A percentile compares a stretch with the other conserved stretches of the same genome.
phyloP scores from a whole-genome alignment of 2,888 invertebrate genomes.

The Margaritifera margaritifera region DNA sequence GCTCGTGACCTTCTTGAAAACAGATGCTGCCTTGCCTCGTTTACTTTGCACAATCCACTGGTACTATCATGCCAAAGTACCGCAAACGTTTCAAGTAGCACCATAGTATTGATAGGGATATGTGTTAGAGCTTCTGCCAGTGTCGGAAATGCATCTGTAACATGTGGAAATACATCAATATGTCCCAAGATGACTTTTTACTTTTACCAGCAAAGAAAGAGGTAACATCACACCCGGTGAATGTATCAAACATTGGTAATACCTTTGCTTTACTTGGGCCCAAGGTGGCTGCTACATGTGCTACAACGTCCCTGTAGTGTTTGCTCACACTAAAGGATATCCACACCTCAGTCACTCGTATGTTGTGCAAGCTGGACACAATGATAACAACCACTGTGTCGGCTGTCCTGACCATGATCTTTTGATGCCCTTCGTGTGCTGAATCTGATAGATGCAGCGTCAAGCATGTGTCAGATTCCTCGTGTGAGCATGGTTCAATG shows the following conservation, averaged over 20 bases:
- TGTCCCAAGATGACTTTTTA: slow-evolving; percentile 14
- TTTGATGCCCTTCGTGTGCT: slow-evolving; percentile 1
- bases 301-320: background rate
- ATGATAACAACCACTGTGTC: slow-evolving; percentile 24
- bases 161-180: background rate
- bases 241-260: slow-evolving; percentile 6
- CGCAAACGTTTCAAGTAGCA: background rate
- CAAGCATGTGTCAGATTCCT: too few species aligned
- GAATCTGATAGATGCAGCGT: slow-evolving; percentile 21
- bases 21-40: slow-evolving; percentile 3
- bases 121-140: background rate
- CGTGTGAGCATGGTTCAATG: too few species aligned
- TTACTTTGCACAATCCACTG: background rate
- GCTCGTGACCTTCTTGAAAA: too few species aligned
- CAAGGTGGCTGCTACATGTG: slow-evolving; percentile 2
- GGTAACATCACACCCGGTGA: slow-evolving; percentile 14
- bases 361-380: background rate
- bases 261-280: background rate
- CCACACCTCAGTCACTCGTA: slow-evolving; percentile 2
- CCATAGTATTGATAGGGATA: background rate
- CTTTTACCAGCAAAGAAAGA: slow-evolving; percentile 13
- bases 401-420: slow-evolving; percentile 14
- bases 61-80: slow-evolving; percentile 4
- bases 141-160: slow-evolving; percentile 2
- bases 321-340: slow-evolving; percentile 12